Percentiles rank a stretch among this genome's conserved stretches.
These are phyloP conservation scores for Drosophila pruinosa DNA, from an alignment of 1,140 invertebrate species.

Conservation along the genomic window DNA sequence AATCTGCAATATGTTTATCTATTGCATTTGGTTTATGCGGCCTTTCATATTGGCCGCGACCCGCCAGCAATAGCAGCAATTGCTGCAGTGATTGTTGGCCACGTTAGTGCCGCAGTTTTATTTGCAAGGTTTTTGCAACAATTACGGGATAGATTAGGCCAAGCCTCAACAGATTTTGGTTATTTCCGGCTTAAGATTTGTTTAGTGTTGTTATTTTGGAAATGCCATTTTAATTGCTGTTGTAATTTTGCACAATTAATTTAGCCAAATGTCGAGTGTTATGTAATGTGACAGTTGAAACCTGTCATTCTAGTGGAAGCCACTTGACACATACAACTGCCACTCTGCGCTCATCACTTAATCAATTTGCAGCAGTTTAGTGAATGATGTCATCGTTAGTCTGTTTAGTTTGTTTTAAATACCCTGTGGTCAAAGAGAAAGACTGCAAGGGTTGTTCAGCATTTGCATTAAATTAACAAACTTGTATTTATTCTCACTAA, in stretches of 20 bases:
- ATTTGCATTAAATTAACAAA: background rate
- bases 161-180: slow-evolving; percentile 16
- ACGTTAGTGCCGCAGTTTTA: slow-evolving; percentile 6
- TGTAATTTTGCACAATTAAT: slow-evolving; percentile 10
- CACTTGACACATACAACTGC: slow-evolving; percentile 28
- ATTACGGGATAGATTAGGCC: background rate
- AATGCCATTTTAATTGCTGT: slow-evolving; percentile 38
- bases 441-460: background rate
- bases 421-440: background rate
- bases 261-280: slow-evolving; percentile 25
- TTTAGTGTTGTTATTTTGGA: background rate
- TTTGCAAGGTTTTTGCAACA: background rate
- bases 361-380: slow-evolving; percentile 19
- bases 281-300: slow-evolving; percentile 43
- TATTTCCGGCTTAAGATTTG: slow-evolving; percentile 25
- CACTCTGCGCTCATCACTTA: slow-evolving; percentile 15
- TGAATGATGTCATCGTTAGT: slow-evolving; percentile 42
- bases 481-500: background rate
- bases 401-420: slow-evolving; percentile 17
- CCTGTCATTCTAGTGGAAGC: slow-evolving; percentile 11
- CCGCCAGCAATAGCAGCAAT: background rate
- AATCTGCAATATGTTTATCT: slow-evolving; percentile 68
- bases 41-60: slow-evolving; percentile 53
- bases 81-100: slow-evolving; percentile 13
- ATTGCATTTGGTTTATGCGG: slow-evolving; percentile 40